Evolutionary conservation across 2,797 vertebrate species (phyloP), one percentile per base, ranked within the genome.

Genomic region (Karalla daura): DNA sequence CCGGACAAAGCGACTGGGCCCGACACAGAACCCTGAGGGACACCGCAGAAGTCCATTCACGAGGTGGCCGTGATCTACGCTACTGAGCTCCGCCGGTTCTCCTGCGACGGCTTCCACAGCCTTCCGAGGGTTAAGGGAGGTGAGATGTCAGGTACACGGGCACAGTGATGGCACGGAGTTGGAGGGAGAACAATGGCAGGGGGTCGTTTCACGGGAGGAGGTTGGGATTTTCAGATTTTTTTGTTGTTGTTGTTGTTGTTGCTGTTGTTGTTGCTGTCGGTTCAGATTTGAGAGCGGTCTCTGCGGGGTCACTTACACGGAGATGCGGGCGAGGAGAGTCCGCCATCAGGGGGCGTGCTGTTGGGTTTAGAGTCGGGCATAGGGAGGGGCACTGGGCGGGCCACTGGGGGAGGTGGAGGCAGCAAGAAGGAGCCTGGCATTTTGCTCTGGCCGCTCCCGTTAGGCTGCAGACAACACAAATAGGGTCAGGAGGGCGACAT

Each of bases 351-450:
- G 86, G 84, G 92, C 79, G 92, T 93, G 93, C 91, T 93, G 93
- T 93, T 92, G 93, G 93, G 90, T 93, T 94, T 98, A 94, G 96
- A 95, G 94, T 98, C 96, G 94, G 95, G 92, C 93, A 96, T 95
- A 92, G 97, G 95, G 94, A 98, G 96, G 94, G 97, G 97, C 95
- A 98, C 94, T 91, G 96, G 97, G 91, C 96, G 95, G 93, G 97
- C 96, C 95, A 98, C 95, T 90, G 96, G 96, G 94, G 96, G 96
- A 89, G 96, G 96, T 86, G 96, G 96, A 89, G 96, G 95, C 94
- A 97, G 95, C 94, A 97, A 95, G 96, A 97, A 96, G 94, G 96
- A 96, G 94, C 96, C 94, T 91, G 96, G 94, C 94, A 96, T 95
- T 96, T 98, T 98, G 95, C 95, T 95, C 95, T 97, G 96, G 95